Evolutionary conservation across 1,140 invertebrate genomes (phyloP), one percentile per base, ranked within the genome.

Genomic region (Drepana arcuata): DNA sequence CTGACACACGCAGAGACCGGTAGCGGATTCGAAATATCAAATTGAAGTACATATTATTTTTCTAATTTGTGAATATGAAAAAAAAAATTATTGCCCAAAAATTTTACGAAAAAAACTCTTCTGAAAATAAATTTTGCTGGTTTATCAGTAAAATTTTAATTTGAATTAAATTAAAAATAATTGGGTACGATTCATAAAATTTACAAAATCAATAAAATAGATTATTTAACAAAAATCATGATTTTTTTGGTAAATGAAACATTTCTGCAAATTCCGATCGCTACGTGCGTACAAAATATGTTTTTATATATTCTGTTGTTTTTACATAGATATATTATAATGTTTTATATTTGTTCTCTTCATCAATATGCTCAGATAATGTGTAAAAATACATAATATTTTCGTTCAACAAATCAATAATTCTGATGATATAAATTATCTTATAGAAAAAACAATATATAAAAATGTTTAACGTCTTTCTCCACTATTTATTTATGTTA

Each of bases 341-440:
- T 47, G 41, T 60, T 48, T 67, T 64, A 70, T 70, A 66, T 63
- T 65, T 62, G 60, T 52, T 64, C 58, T 45, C 49, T 58, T 75
- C 63, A 63, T 64, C 56, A 66, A 68, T 78, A 75, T 75, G 71
- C 64, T 80, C 65, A 75, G 66, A 69, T 73, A 66, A 66, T 77
- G 67, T 75, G 71, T 77, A 77, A 80, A 80, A 77, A 80, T 77
- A 77, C 59, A 65, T 60, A 69, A 71, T 77, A 45, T 72, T 63
- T 60, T 53, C 42, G 38, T n/a, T 56, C 65, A 77, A 74, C 69
- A 77, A 75, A 69, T 63, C 47, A 77, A 75, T 78, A 74, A 63
- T 69, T 72, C 62, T 62, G 41, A 48, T 71, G 72, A 74, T 75
- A 71, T 72, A 80, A 75, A 77, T 74, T 41, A 73, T 78, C 65